Conservation (phyloP, 1,140 invertebrate genomes). For the Theocolax elegans region DNA sequence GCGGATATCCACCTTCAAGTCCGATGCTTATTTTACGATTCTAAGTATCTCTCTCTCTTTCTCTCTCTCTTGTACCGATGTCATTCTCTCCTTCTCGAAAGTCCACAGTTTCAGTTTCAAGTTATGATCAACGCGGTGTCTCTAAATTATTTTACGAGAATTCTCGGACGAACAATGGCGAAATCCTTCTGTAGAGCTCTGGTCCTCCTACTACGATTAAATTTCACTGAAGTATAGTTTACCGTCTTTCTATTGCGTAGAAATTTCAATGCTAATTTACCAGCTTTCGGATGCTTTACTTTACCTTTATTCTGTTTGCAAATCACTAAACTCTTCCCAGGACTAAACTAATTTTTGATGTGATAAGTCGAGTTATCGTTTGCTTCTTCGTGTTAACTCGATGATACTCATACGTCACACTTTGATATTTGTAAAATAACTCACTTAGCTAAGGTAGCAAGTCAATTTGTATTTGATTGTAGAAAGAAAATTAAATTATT, state of each 20-base stretch:
- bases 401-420: too few relatives aligned
- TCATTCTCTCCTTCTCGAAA: background rate
- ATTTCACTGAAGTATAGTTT: background rate
- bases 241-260: background rate
- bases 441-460: too few relatives aligned
- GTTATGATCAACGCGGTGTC: constrained; percentile 27
- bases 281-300: background rate
- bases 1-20: constrained; percentile 10
- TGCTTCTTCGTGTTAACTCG: too few relatives aligned
- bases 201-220: constrained; percentile 5
- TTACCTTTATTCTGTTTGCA: background rate
- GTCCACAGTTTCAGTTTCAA: constrained; percentile 28
- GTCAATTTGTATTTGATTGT: too few relatives aligned
- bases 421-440: too few relatives aligned
- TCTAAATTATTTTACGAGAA: constrained; percentile 23
- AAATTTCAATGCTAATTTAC: constrained; percentile 27
- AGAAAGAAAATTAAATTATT: too few relatives aligned
- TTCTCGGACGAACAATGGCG: constrained; percentile 7
- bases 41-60: background rate
- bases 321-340: background rate
- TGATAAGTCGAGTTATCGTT: too few relatives aligned
- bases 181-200: background rate
- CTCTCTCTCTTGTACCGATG: background rate
- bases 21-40: constrained; percentile 36
- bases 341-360: too few relatives aligned